Conservation (phyloP, 2,113 vertebrate genomes). For the Gymnogyps californianus region DNA sequence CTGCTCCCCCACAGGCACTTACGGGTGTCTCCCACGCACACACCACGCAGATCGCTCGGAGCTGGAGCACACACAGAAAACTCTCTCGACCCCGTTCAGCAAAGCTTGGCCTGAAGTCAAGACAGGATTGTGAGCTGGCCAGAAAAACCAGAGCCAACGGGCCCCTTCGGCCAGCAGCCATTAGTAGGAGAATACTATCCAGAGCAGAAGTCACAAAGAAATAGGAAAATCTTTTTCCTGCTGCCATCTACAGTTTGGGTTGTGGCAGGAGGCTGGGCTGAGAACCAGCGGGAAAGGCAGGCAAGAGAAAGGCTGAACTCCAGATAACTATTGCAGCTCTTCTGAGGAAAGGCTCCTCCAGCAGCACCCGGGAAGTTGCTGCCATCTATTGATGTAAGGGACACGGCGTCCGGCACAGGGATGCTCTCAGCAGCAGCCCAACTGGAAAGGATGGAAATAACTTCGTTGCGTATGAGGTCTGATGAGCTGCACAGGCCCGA, state of each 20-base stretch:
- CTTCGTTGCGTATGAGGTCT: accelerated
- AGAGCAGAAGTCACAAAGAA: background rate
- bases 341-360: background rate
- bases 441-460: background rate
- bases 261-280: background rate
- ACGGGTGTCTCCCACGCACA: accelerated
- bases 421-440: background rate
- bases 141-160: background rate
- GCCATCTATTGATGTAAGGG: slow-evolving; percentile 41
- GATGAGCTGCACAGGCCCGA: background rate
- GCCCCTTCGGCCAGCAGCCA: background rate
- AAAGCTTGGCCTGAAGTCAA: background rate
- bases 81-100: accelerated
- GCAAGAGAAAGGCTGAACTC: background rate
- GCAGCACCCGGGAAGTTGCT: slow-evolving; percentile 14
- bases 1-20: accelerated
- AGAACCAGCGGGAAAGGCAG: background rate
- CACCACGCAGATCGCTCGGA: accelerated
- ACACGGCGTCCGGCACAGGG: background rate
- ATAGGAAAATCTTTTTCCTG: background rate
- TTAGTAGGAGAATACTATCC: background rate
- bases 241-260: slow-evolving; percentile 40
- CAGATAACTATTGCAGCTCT: accelerated
- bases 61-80: background rate
- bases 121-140: background rate